phyloP scores from a whole-genome alignment of 2,113 vertebrate species.

The Marmota monax region DNA sequence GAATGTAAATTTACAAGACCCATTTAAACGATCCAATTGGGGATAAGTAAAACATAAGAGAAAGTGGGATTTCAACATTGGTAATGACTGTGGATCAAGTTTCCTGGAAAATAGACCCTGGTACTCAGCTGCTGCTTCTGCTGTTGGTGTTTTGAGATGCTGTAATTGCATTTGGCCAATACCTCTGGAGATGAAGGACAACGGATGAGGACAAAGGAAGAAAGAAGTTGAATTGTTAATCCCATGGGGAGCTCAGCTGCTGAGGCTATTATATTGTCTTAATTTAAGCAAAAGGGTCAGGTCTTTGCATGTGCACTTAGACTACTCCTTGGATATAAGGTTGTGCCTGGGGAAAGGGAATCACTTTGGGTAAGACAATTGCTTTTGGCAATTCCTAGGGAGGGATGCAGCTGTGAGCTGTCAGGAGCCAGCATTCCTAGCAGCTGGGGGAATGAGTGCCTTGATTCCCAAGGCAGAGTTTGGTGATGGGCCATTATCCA shows the following conservation, averaged over 20 bases:
- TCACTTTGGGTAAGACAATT: not conserved
- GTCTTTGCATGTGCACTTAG: not conserved
- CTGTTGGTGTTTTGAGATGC: not conserved
- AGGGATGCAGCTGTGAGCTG: not conserved
- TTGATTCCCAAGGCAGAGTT: not conserved
- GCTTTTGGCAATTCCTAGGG: not conserved
- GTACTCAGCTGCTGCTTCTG: not conserved
- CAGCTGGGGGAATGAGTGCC: not conserved
- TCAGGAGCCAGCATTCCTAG: not conserved
- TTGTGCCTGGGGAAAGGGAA: not conserved
- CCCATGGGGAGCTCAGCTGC: not conserved
- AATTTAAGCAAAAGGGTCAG: not conserved
- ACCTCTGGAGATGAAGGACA: not conserved
- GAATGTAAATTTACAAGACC: not conserved
- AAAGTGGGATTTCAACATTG: not conserved
- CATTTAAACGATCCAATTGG: not conserved
- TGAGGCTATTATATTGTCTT: not conserved
- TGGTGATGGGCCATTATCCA: not conserved
- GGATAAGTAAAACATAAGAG: not conserved
- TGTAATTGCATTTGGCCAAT: not conserved
- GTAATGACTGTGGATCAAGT: not conserved
- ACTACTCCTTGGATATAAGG: not conserved
- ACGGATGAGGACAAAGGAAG: not conserved
- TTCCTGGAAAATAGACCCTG: not conserved
- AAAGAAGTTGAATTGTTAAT: not conserved